Conservation (phyloP, 2,797 vertebrate species). For the Enteromius trimaculatus region DNA sequence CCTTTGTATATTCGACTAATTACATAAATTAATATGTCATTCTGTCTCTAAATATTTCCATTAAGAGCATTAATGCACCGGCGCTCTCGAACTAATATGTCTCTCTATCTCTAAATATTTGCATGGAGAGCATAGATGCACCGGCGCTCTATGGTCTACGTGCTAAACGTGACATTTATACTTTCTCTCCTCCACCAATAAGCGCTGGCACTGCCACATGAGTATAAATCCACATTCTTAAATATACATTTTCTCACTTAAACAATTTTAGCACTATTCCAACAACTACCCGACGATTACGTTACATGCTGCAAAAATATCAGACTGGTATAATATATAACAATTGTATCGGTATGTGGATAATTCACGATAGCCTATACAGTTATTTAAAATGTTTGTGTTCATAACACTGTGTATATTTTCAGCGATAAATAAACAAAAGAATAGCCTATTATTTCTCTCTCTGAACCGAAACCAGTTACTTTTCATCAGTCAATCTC, state of each 20-base stretch:
- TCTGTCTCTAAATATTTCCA: not conserved
- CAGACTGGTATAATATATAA: not conserved
- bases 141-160: slow-evolving; percentile 33
- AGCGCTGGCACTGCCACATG: not conserved
- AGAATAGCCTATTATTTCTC: not conserved
- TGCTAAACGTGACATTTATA: slow-evolving; percentile 37
- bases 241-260: not conserved
- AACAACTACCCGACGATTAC: not conserved
- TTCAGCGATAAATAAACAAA: not conserved
- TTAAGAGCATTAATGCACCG: not conserved
- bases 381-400: not conserved
- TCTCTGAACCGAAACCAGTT: not conserved
- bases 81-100: not conserved
- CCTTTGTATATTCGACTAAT: not conserved
- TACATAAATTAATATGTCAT: not conserved
- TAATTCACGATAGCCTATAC: not conserved
- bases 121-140: not conserved
- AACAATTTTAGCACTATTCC: not conserved
- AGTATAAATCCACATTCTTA: no score
- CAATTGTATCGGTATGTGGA: slow-evolving; percentile 6
- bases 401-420: not conserved
- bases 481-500: slow-evolving; percentile 10
- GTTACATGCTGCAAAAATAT: not conserved
- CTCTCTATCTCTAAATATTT: not conserved
- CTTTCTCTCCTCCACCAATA: slow-evolving; percentile 9